phyloP scores from a whole-genome alignment of 1,140 invertebrate genomes.

The Orchesella cincta region DNA sequence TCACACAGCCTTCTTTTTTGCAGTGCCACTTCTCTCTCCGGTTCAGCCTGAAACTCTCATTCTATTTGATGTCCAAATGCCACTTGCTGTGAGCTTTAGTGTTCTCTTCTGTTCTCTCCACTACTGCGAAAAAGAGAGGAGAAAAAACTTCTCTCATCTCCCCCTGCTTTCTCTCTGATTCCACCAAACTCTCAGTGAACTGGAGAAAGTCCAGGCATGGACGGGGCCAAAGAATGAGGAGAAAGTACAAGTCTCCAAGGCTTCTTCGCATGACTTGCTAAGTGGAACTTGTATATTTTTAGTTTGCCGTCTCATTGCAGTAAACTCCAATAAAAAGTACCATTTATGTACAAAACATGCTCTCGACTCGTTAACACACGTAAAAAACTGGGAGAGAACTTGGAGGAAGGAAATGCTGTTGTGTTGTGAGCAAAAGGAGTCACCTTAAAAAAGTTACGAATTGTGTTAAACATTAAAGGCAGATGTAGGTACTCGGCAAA shows the following conservation, averaged over 20 bases:
- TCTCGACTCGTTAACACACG: too few species aligned
- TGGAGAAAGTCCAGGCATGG: slow-evolving; percentile 3
- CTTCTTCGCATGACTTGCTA: slow-evolving; percentile 20
- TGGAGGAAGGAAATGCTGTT: too few species aligned
- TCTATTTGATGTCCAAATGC: slow-evolving; percentile 10
- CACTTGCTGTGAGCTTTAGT: slow-evolving; percentile 25
- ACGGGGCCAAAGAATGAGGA: background rate
- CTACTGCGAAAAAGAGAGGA: background rate
- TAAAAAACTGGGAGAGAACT: too few species aligned
- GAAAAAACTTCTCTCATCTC: too few species aligned
- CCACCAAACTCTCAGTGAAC: background rate
- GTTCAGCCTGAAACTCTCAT: background rate
- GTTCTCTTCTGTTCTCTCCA: too few species aligned
- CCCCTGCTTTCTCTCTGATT: background rate
- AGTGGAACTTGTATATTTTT: slow-evolving; percentile 5
- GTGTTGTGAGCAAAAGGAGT: too few species aligned
- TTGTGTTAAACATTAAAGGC: too few species aligned
- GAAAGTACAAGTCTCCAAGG: slow-evolving; percentile 17
- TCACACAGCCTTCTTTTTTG: background rate
- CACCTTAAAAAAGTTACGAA: too few species aligned
- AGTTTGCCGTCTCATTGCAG: background rate
- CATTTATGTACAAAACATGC: too few species aligned
- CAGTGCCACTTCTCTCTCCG: background rate
- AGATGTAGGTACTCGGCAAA: too few species aligned
- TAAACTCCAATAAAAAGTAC: too few species aligned